phyloP scores from a whole-genome alignment of 2,888 invertebrate genomes.

The Callinectes sapidus region DNA sequence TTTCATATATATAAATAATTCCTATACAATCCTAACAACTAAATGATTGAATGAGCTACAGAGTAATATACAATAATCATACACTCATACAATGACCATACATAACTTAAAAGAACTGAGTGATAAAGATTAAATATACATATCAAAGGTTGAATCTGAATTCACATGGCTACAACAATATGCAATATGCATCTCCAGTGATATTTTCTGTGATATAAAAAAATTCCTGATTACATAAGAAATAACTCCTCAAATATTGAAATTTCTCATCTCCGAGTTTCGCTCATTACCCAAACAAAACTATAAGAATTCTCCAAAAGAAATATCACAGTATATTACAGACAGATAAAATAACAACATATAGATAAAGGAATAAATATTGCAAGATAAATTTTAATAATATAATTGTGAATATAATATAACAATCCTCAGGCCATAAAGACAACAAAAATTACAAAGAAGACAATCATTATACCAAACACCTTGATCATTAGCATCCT shows the following conservation, averaged over 20 bases:
- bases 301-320: neutral
- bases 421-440: conserved; percentile 83
- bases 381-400: neutral
- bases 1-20: conserved; percentile 58
- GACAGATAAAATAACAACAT: neutral
- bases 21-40: conserved; percentile 47
- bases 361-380: conserved; percentile 12
- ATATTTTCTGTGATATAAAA: conserved; percentile 8
- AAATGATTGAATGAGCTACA: conserved; percentile 34
- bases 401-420: neutral
- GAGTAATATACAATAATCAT: conserved; percentile 18
- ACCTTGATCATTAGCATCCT: conserved; percentile 99
- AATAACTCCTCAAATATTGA: neutral
- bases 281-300: neutral
- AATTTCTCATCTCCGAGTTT: neutral
- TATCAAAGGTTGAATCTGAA: neutral
- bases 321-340: conserved; percentile 12
- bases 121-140: neutral
- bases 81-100: neutral
- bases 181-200: conserved; percentile 7
- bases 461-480: conserved; percentile 97
- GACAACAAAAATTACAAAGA: conserved; percentile 99
- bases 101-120: neutral
- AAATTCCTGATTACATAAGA: neutral
- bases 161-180: neutral